A percentile compares a stretch with the other conserved stretches of the same genome.
These are phyloP conservation scores for Netelia inedita DNA, from an alignment of 2,888 invertebrate genomes.

Conservation along the genomic window DNA sequence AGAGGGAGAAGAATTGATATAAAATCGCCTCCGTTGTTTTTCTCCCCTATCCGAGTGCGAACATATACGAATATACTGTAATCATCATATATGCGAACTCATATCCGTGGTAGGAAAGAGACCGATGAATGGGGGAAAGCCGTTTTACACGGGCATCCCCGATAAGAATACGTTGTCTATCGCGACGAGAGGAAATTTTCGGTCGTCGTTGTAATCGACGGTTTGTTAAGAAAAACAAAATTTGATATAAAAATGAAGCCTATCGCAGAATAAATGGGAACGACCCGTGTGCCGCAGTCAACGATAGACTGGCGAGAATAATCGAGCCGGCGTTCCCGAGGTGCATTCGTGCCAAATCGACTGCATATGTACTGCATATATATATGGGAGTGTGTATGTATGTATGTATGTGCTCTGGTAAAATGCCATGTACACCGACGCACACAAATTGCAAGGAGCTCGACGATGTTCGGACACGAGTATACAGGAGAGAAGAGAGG, in stretches of 20 bases:
- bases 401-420: constrained; percentile 48
- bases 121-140: constrained; percentile 27
- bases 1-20: constrained; percentile 64
- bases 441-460: constrained; percentile 37
- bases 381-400: not conserved
- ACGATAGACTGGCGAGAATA: constrained; percentile 60
- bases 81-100: constrained; percentile 5
- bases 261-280: constrained; percentile 27
- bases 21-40: constrained; percentile 65
- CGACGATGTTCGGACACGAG: constrained; percentile 38
- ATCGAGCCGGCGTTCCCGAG: constrained; percentile 51
- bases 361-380: not conserved
- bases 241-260: not conserved
- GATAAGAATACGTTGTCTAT: constrained; percentile 31
- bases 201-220: not conserved
- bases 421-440: constrained; percentile 55
- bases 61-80: not conserved
- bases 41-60: constrained; percentile 15
- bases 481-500: constrained; percentile 11
- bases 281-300: constrained; percentile 40
- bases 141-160: constrained; percentile 9
- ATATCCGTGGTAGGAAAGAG: constrained; percentile 21
- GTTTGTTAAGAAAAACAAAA: not conserved
- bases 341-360: constrained; percentile 62
- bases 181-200: not conserved